Base-by-base conservation (phyloP, 1,140 invertebrate genomes). In the Heliconius melpomene region DNA sequence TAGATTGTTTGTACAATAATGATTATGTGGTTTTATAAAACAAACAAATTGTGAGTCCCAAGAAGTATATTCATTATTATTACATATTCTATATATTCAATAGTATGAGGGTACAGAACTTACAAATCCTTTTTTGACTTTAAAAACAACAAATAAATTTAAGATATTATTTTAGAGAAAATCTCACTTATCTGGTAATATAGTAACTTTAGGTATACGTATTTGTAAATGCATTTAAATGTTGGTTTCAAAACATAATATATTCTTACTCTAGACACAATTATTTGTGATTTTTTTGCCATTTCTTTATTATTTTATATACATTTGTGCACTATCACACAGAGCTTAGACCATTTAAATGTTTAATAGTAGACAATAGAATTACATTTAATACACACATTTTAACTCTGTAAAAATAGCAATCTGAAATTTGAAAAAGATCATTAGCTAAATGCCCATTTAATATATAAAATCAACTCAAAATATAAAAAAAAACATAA, bases 191-290 rank as follows among this genome's bases (percentile, higher is more conserved):
- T 66, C 60, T 66, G 60, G 60, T 66, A 66, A 29, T 66, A 66
- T 9, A 66, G 60, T 66, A 26, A 26, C 60, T 40, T 76, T 77
- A 71, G 60, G 75, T 77, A 54, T 52, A 46, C 54, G 29, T 32
- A 72, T 78, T 54, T 57, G 38, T 54, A 72, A 79, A 79, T 79
- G 78, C 57, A 66, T 23, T 75, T 36, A 36, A 50, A 70, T 50
- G 60, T 32, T 76, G n/a, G 60, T 26, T 76, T 40, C 36, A 70
- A 70, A 70, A 29, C 20, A 70, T 46, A 40, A 40, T 40, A 46
- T 29, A 26, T 23, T 60, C 74, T 70, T 76, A 71, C 60, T 75
- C 74, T 76, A 71, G 38, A 20, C 36, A 23, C 36, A 66, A 66
- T 11, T 75, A 66, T 11, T 66, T 13, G 3, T 13, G 8, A 7